These are phyloP conservation scores for Vidua macroura DNA, from an alignment of 2,113 vertebrate species.

Conservation along the genomic window DNA sequence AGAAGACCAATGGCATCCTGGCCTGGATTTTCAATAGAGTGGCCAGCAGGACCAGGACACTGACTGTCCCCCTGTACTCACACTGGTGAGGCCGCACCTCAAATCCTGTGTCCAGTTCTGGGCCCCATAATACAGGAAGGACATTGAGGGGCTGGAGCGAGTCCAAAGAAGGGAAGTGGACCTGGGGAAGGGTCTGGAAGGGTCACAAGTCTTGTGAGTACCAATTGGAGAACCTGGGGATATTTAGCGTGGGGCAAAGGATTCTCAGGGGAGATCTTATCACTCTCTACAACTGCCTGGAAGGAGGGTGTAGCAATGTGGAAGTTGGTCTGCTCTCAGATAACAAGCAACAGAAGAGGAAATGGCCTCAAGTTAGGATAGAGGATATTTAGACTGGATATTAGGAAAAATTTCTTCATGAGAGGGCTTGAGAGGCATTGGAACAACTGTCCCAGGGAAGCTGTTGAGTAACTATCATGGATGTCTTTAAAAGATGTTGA, in stretches of 20 bases:
- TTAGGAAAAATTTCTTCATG: background rate
- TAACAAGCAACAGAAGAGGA: background rate
- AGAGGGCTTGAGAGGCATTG: background rate
- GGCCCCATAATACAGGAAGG: background rate
- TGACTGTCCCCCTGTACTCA: rapidly evolving
- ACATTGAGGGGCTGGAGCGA: rapidly evolving
- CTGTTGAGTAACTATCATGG: background rate
- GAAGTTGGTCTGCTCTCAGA: background rate
- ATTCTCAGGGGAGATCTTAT: background rate
- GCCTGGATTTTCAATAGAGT: rapidly evolving
- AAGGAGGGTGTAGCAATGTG: background rate
- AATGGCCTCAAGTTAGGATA: background rate
- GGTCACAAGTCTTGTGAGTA: background rate
- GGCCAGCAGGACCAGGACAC: background rate
- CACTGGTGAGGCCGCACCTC: rapidly evolving
- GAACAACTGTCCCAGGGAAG: background rate
- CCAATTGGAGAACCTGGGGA: rapidly evolving
- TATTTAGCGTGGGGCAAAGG: background rate
- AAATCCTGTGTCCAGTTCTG: rapidly evolving
- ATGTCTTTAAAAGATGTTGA: background rate
- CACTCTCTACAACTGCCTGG: background rate
- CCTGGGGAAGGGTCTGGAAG: background rate
- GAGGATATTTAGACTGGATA: background rate
- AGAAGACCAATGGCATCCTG: background rate
- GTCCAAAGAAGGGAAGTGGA: rapidly evolving